Evolutionary conservation across 2,113 vertebrate species (phyloP).

Genomic region (Panurus biarmicus): DNA sequence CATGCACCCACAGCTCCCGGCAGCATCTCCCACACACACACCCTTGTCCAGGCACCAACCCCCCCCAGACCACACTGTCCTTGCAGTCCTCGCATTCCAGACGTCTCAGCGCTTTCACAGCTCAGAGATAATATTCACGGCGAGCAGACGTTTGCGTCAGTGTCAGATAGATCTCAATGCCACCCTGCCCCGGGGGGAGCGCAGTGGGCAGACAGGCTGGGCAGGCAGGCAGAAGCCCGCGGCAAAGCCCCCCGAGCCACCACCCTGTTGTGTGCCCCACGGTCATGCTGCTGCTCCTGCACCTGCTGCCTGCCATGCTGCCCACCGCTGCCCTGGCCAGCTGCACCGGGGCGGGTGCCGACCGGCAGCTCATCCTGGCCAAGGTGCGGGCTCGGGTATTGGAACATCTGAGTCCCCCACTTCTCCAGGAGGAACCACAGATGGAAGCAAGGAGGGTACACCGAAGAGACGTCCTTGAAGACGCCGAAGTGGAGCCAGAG

Average conservation of each 20-base stretch:
- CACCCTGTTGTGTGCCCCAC: background rate
- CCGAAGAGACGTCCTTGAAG: constrained; percentile 40
- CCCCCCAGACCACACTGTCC: constrained; percentile 33
- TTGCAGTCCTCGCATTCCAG: constrained; percentile 67
- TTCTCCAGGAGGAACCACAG: constrained; percentile 2
- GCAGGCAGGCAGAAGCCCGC: background rate
- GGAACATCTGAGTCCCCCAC: constrained; percentile 61
- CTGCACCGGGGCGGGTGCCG: constrained; percentile 23
- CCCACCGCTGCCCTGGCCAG: background rate
- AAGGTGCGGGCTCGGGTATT: constrained; percentile 68
- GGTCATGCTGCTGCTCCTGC: constrained; percentile 58
- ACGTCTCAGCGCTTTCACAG: constrained; percentile 59
- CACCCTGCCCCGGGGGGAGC: constrained; percentile 8
- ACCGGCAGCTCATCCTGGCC: constrained; percentile 69
- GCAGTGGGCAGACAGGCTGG: background rate
- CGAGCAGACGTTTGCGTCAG: constrained; percentile 66
- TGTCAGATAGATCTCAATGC: constrained; percentile 70
- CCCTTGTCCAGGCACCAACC: background rate
- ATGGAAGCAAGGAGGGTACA: constrained; percentile 39
- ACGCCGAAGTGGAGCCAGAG: background rate
- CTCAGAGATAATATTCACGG: constrained; percentile 67
- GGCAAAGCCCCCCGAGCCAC: background rate
- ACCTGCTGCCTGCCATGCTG: constrained; percentile 60
- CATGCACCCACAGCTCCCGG: fast-evolving
- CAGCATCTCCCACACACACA: background rate